A percentile compares a stretch with the other conserved stretches of the same genome.
phyloP scores from a whole-genome alignment of 2,113 vertebrate genomes.

The Colinus virginianus region DNA sequence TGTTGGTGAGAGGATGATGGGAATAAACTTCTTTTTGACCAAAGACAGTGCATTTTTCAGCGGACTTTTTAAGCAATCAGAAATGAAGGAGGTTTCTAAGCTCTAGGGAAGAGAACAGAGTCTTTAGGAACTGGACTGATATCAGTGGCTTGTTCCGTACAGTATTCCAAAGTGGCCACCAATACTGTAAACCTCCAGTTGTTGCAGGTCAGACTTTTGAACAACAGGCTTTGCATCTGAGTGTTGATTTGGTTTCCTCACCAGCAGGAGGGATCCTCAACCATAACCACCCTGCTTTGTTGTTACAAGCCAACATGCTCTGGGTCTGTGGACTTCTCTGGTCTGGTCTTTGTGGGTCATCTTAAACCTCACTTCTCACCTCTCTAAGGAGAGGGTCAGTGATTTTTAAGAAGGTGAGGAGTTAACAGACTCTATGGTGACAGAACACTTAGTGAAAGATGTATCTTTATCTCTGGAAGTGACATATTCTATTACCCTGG shows the following conservation, averaged over 20 bases:
- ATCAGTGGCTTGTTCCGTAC: not conserved
- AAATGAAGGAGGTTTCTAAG: not conserved
- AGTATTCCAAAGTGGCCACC: not conserved
- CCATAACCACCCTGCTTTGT: not conserved
- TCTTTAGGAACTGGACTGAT: not conserved
- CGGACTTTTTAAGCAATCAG: not conserved
- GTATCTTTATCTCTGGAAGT: constrained; percentile 54
- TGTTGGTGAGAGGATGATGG: not conserved
- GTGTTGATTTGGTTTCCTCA: not conserved
- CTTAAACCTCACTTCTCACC: constrained; percentile 29
- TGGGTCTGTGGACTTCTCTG: not conserved
- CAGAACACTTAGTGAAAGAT: constrained; percentile 40
- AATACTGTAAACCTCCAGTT: not conserved
- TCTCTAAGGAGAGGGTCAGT: not conserved
- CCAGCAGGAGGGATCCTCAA: not conserved
- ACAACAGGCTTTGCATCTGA: not conserved
- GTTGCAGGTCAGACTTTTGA: not conserved
- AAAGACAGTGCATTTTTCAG: not conserved
- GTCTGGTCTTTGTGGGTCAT: not conserved
- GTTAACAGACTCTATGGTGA: constrained; percentile 38
- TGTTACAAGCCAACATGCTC: not conserved
- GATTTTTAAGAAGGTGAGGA: constrained; percentile 27
- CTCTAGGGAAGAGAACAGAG: not conserved
- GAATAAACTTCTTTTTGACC: not conserved
- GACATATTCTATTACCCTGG: constrained; percentile 59